Evolutionary conservation across 2,113 vertebrate genomes (phyloP).

Genomic region (Cottus gobio): DNA sequence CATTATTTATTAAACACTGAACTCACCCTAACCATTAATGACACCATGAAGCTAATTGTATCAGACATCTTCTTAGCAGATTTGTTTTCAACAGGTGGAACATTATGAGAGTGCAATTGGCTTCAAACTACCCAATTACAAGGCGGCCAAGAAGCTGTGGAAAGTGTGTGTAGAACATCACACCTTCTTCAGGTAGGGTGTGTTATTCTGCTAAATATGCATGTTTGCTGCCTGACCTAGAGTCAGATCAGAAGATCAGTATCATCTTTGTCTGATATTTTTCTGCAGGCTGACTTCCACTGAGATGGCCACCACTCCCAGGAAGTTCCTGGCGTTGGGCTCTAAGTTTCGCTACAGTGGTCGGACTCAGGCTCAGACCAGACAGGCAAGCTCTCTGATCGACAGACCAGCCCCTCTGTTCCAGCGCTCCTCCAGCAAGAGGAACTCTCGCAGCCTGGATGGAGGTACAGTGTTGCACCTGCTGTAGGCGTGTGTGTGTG

Average conservation of each 20-base stretch:
- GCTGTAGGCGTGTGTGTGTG: not conserved
- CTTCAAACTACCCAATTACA: constrained; percentile 97
- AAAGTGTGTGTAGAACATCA: constrained; percentile 99
- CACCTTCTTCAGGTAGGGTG: constrained; percentile 94
- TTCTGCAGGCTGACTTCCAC: constrained; percentile 92
- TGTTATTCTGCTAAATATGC: not conserved
- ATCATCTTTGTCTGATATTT: not conserved
- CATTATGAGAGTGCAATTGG: constrained; percentile 98
- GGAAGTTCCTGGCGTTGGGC: constrained; percentile 93
- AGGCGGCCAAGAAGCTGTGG: constrained; percentile 98
- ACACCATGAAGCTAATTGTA: rapidly evolving
- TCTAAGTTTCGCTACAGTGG: constrained; percentile 99
- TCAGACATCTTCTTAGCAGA: not conserved
- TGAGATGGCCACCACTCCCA: constrained; percentile 92
- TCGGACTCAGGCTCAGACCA: constrained; percentile 94
- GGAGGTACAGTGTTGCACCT: constrained; percentile 84
- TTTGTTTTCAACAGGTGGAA: constrained; percentile 85
- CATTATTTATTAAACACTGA: not conserved
- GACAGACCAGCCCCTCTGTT: constrained; percentile 94
- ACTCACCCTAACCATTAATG: not conserved
- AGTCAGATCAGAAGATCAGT: not conserved
- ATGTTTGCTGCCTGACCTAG: not conserved
- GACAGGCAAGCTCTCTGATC: constrained; percentile 96
- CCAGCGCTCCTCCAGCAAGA: constrained; percentile 94
- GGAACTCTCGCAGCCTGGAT: constrained; percentile 93